Base-by-base conservation (phyloP, 2,888 invertebrate species). In the Drosophila differens region DNA sequence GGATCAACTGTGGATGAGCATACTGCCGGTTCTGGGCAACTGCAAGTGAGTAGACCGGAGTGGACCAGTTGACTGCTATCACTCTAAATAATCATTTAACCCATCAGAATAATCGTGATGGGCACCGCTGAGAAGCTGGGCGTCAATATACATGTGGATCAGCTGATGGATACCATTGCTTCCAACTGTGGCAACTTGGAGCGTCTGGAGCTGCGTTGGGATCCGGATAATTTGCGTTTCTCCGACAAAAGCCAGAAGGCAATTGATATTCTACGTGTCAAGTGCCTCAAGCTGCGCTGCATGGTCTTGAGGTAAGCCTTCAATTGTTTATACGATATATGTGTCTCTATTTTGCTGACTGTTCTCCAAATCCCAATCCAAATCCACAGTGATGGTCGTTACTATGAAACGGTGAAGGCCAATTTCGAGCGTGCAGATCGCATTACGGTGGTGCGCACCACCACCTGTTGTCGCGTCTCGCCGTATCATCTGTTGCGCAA, bases 231-330 rank as follows among this genome's bases (percentile, higher is more conserved):
- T 91, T 95, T 99, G 44, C 95, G 99, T 62, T 99, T 99, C 94
- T 99, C 99, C 47, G 99, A 99, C 94, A 99, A 99, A 94, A 99
- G 99, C 92, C 99, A 99, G 94, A 99, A 99, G 93, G 99, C 99
- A 52, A 99, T 99, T 82, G 99, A 99, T 93, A 97, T 99, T 57
- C 95, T 99, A 74, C 96, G 99, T 54, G 97, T 99, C 52, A 98
- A 98, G 91, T 99, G 99, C 91, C 95, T 98, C 1, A 97, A 98
- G 92, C 94, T 99, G 59, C 96, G 96, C 83, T 98, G 99, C 89
- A 95, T 99, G 78, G 98, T 98, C 22, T 95, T 99, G 52, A 98
- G 97, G 97, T 98, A 93, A 93, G 92, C 41, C 4, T 30, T 22
- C 5, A 28, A 25, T 55, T n/a, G 12, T 3, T 6, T 12, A 14